Base-by-base conservation (phyloP, 2,797 vertebrate genomes). In the Phyllotis vaccarum region DNA sequence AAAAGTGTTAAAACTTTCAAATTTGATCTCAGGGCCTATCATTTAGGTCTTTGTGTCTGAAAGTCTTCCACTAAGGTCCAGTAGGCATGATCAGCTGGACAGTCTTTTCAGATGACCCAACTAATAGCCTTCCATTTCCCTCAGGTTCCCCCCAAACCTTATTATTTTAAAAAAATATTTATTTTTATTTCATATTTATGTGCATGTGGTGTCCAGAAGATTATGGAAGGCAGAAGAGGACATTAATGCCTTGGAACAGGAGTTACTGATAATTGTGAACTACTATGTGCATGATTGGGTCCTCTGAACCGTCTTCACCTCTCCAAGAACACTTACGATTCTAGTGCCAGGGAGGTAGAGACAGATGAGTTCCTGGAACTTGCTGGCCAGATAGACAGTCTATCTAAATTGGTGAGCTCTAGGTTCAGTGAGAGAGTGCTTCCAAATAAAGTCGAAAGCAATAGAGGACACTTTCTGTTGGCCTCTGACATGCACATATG, bases 1-100 rank as follows among this genome's bases (percentile, higher is more conserved):
- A 87, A 66, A 87, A 68, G 58, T 64, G 6, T 88, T 89, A 85
- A 89, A 46, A 79, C 2, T n/a, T 93, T 95, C 56, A 43, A 2
- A 5, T 74, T 93, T 74, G 27, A 58, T 78, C 64, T 54, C 58
- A 31, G 34, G 31, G 60, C 56, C 81, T 40, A 12, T 56, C n/a
- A 14, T 49, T 76, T 54, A 68, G 82, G 62, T 12, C 64, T 76
- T 40, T 2, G 6, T 56, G 79, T 78, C 37, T 2, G 0, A 93
- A 58, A 27, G 40, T 24, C 75, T 79, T 78, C 76, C 85, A 93
- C 78, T 88, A 72, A 93, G 29, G 29, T 22, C 40, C n/a, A 58
- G 46, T n/a, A 64, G 92, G 70, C 56, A 72, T 70, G 91, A 90
- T 52, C 56, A 89, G 40, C 21, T 60, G 37, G 43, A 49, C 3